These are phyloP conservation scores for Choloepus hoffmanni DNA, from an alignment of 2,113 vertebrate species.

Conservation along the genomic window DNA sequence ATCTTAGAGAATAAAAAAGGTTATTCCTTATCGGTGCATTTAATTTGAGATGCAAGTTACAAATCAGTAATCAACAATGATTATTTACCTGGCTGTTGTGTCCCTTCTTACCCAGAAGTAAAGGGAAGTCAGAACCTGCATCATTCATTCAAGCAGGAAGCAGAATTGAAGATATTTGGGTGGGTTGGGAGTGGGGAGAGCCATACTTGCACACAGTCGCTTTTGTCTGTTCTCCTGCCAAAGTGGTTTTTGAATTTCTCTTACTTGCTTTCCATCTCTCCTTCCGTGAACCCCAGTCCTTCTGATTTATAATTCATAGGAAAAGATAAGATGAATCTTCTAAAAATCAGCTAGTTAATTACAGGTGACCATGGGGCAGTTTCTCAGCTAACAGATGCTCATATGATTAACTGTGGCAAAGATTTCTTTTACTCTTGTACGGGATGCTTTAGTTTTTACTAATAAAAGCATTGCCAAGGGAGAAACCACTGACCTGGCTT, in stretches of 20 bases:
- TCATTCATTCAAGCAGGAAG: not conserved
- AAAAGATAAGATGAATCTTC: constrained; percentile 61
- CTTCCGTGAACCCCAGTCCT: not conserved
- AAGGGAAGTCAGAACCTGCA: not conserved
- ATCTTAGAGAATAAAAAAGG: not conserved
- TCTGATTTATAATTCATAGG: not conserved
- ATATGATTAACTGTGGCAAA: constrained; percentile 26
- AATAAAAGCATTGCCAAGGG: constrained; percentile 62
- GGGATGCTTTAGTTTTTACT: constrained; percentile 48
- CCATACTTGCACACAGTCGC: not conserved
- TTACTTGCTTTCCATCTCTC: not conserved
- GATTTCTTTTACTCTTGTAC: not conserved
- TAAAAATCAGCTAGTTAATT: constrained; percentile 47
- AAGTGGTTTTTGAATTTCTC: not conserved
- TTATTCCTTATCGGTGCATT: not conserved
- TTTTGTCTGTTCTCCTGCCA: constrained; percentile 47
- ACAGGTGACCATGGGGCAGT: constrained; percentile 20
- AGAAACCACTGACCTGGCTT: constrained; percentile 66
- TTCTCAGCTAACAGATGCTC: constrained; percentile 52
- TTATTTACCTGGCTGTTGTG: not conserved
- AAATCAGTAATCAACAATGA: not conserved
- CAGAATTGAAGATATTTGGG: not conserved
- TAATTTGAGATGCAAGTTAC: not conserved
- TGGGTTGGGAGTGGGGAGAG: rapidly evolving
- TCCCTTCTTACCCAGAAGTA: not conserved